Evolutionary conservation across 2,888 invertebrate species (phyloP), one percentile per base, ranked within the genome.

Genomic region (Zonitis immaculata): DNA sequence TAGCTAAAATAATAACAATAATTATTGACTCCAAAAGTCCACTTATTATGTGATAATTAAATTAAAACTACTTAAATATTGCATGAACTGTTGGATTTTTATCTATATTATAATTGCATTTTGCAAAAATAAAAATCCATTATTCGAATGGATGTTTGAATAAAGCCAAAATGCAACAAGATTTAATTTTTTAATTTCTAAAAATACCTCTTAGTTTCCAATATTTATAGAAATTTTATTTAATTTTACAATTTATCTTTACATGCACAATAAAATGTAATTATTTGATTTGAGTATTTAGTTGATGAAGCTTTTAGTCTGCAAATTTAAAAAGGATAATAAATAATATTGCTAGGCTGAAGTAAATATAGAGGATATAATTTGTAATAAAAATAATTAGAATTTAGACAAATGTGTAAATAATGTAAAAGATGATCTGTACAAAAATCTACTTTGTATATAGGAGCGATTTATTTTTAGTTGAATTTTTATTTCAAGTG

Each of bases 1-100:
- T 51, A 44, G 28, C 5, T 30, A 16, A 48, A 11, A 35, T 12
- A 18, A 12, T 28, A 18, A 32, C 49, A 54, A 50, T 49, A 42
- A 43, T 43, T 14, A 52, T 43, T 35, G 52, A 51, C 42, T 50
- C 47, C 47, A 44, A 25, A 57, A 57, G 59, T 61, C 61, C 58
- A 58, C 53, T 58, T 47, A 51, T 61, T 56, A 60, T 61, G 61
- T 61, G 61, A 61, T 61, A 61, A 61, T 58, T 59, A 58, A 61
- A 56, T 52, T 47, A 56, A 49, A 56, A 52, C 52, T 51, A 54
- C 46, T 49, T 49, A 42, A 52, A 57, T 52, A 49, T 26, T 52
- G 50, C 49, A 49, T 54, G 54, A 54, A 27, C 44, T 49, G 39
- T 56, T 56, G 39, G 49, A 56, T 30, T 52, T 56, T 50, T 56